A percentile compares a stretch with the other conserved stretches of the same genome.
Conservation (phyloP, 2,888 invertebrate genomes). For the Congeria kusceri region DNA sequence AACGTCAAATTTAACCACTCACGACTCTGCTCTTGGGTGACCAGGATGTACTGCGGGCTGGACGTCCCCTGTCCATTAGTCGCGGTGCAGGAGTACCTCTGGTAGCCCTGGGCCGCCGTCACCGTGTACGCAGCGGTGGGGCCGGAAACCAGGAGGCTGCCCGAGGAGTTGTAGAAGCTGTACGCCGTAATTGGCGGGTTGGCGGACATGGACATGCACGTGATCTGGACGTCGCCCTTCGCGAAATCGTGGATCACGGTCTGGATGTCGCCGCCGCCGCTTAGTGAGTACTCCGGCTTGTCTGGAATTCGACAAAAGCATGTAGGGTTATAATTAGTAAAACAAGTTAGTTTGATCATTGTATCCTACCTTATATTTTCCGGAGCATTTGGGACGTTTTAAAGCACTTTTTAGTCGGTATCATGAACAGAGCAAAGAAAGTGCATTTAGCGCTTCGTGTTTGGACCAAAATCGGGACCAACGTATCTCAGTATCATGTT, state of each 20-base stretch:
- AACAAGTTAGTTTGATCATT: too few relatives aligned
- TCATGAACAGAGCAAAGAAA: too few relatives aligned
- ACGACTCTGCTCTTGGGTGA: constrained; percentile 20
- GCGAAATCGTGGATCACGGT: constrained; percentile 20
- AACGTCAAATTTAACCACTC: background rate
- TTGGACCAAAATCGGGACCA: too few relatives aligned
- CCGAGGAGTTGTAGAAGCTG: constrained; percentile 34
- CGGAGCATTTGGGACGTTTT: too few relatives aligned
- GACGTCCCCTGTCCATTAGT: constrained; percentile 38
- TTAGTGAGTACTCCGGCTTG: constrained; percentile 30
- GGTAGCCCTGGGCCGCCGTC: constrained; percentile 29
- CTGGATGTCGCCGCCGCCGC: constrained; percentile 23
- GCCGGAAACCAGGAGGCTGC: background rate
- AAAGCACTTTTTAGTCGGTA: too few relatives aligned
- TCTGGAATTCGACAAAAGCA: too few relatives aligned
- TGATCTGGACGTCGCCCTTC: constrained; percentile 19
- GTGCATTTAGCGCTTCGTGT: too few relatives aligned
- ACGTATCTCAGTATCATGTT: too few relatives aligned
- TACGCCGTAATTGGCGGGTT: constrained; percentile 48
- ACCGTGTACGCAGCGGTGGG: constrained; percentile 20
- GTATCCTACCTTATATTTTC: too few relatives aligned
- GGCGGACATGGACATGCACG: constrained; percentile 39
- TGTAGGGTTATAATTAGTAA: too few relatives aligned
- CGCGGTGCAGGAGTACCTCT: constrained; percentile 40
- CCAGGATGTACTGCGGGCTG: constrained; percentile 7